Conservation (phyloP, 37 sponge, comb jelly and placozoan species). For the Spongilla lacustris region DNA sequence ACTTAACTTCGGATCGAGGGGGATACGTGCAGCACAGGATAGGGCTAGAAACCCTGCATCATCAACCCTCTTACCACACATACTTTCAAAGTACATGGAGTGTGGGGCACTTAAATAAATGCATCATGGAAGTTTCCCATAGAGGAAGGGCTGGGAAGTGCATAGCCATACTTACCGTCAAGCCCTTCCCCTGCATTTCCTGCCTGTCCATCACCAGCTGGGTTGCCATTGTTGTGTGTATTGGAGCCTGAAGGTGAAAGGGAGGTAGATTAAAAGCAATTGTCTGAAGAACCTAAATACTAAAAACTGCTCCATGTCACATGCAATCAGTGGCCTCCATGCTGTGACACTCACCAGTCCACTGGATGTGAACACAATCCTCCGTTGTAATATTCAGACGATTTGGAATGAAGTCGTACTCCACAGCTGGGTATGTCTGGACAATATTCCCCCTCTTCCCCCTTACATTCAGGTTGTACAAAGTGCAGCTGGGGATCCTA, state of each 20-base stretch:
- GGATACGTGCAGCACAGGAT: no score
- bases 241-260: constrained; percentile 96
- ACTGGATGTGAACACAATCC: constrained; percentile 92
- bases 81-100: no score
- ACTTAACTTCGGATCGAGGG: no score
- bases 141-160: no score
- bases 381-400: constrained; percentile 38
- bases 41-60: no score
- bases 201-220: constrained; percentile 97
- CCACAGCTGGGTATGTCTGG: constrained; percentile 93
- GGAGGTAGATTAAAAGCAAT: not conserved
- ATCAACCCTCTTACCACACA: no score
- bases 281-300: not conserved
- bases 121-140: no score
- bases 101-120: no score
- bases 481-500: constrained; percentile 11
- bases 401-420: constrained; percentile 98
- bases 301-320: not conserved
- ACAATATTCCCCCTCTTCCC: constrained; percentile 99
- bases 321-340: no score
- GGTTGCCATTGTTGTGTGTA: constrained; percentile 94
- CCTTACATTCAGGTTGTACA: constrained; percentile 94
- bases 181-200: constrained; percentile 99
- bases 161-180: constrained; percentile 62
- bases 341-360: constrained; percentile 81